These are phyloP conservation scores for Tetramorium parvispinum DNA, from an alignment of 1,140 invertebrate species.

Conservation along the genomic window DNA sequence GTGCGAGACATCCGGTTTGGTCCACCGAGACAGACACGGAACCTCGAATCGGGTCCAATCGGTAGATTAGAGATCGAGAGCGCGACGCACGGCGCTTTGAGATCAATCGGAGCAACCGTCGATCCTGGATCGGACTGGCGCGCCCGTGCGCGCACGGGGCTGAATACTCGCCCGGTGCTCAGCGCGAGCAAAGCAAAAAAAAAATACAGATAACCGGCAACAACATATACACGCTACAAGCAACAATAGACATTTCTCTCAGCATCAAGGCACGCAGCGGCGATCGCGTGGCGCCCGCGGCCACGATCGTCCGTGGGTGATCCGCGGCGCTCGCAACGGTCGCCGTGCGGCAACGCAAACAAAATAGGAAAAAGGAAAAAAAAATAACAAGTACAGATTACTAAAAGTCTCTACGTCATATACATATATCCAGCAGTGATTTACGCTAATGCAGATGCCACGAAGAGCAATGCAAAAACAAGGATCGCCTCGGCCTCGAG, in stretches of 20 bases:
- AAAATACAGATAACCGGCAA: conserved; percentile 77
- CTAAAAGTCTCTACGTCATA: conserved; percentile 72
- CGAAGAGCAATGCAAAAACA: conserved; percentile 67
- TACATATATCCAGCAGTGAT: conserved; percentile 73
- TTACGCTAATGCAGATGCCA: conserved; percentile 72
- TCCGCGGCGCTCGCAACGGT: conserved; percentile 35
- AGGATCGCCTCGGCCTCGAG: conserved; percentile 58
- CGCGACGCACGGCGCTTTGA: not conserved
- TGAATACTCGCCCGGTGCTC: conserved; percentile 82
- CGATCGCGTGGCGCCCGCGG: conserved; percentile 51
- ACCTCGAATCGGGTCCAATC: conserved; percentile 53
- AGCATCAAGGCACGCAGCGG: conserved; percentile 49
- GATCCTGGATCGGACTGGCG: conserved; percentile 50
- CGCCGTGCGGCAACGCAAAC: conserved; percentile 49
- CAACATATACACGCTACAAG: conserved; percentile 76
- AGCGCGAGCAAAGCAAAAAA: conserved; percentile 48
- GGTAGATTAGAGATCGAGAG: conserved; percentile 53
- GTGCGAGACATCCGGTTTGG: not conserved
- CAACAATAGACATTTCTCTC: conserved; percentile 82
- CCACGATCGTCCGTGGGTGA: conserved; percentile 37
- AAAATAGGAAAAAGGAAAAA: conserved; percentile 28
- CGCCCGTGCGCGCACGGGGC: conserved; percentile 74
- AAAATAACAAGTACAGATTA: conserved; percentile 51
- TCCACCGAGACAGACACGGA: conserved; percentile 16
- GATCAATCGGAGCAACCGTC: conserved; percentile 1